A percentile compares a stretch with the other conserved stretches of the same genome.
phyloP scores from a whole-genome alignment of 2,113 vertebrate genomes.

The Vireo altiloquus region DNA sequence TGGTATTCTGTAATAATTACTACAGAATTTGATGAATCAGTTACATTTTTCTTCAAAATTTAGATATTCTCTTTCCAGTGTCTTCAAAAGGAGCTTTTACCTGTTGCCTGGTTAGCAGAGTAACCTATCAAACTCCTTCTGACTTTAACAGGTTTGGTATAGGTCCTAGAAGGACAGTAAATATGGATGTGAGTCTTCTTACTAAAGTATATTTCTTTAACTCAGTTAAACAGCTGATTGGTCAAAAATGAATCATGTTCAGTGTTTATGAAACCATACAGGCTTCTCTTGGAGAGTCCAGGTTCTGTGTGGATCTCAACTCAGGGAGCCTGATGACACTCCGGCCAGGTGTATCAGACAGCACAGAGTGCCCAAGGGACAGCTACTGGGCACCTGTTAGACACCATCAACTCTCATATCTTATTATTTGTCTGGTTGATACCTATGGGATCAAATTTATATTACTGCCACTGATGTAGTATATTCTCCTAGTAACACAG shows the following conservation, averaged over 20 bases:
- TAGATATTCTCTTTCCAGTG: background rate
- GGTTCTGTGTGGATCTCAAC: background rate
- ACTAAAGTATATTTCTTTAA: background rate
- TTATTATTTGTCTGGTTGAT: background rate
- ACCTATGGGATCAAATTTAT: background rate
- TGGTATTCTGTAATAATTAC: background rate
- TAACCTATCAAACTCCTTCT: background rate
- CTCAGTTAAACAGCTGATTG: background rate
- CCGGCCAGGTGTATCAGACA: background rate
- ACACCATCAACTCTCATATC: background rate
- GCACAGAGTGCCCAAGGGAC: too few species aligned
- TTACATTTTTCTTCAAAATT: background rate
- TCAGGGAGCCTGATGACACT: background rate
- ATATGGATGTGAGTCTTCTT: background rate
- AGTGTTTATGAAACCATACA: background rate
- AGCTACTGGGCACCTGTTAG: background rate
- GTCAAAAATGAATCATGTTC: background rate
- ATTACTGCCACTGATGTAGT: background rate
- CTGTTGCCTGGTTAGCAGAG: background rate
- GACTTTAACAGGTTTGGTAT: background rate
- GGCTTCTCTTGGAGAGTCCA: background rate
- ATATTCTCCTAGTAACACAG: rapidly evolving
- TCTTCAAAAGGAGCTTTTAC: background rate
- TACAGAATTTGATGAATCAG: background rate
- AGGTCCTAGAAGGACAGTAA: background rate